Base-by-base conservation (phyloP, 2,113 vertebrate species). In the Notechis scutatus region DNA sequence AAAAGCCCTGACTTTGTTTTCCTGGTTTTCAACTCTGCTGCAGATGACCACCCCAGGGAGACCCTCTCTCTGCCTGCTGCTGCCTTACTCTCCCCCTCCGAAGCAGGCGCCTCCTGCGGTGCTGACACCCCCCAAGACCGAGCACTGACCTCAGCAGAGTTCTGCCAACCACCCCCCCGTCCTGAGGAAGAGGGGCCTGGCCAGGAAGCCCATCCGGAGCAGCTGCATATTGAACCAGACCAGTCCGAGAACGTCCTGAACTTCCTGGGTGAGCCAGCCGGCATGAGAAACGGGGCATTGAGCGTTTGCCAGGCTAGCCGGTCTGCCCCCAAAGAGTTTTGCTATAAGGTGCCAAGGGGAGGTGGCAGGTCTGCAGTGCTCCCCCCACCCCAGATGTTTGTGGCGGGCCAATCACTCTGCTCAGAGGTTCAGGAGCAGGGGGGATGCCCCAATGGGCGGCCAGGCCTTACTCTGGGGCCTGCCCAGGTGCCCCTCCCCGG, bases 171-270 rank as follows among this genome's bases (percentile, higher is more conserved):
- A 42, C 14, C 9, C 86, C 12, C 64, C 42, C 39, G 39, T 85
- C 94, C 89, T 91, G 92, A 86, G 93, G 61, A 56, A 85, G n/a
- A 86, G n/a, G 90, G 0, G 0, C 90, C 56, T 54, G 93, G 94
- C 18, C 89, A 3, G 81, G 95, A 96, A 4, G 91, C 95, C 93
- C 87, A 94, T 86, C 57, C 64, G 0, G 95, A 88, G 91, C 96
- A 94, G 88, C 90, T 91, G 86, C 91, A 94, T 42, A 15, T 69
- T 5, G 89, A 85, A 69, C 85, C 21, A 6, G 94, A 91, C 94
- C 96, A 95, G 94, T 95, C 94, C 92, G 93, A 91, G 94, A 93
- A 90, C 87, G 39, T 39, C 0, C 21, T 91, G 93, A 93, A 56
- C 23, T 45, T 91, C 93, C 55, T 94, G 92, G 96, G 96, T 97